Evolutionary conservation across 2,888 invertebrate genomes (phyloP).

Genomic region (Himalopsyche tibetana): DNA sequence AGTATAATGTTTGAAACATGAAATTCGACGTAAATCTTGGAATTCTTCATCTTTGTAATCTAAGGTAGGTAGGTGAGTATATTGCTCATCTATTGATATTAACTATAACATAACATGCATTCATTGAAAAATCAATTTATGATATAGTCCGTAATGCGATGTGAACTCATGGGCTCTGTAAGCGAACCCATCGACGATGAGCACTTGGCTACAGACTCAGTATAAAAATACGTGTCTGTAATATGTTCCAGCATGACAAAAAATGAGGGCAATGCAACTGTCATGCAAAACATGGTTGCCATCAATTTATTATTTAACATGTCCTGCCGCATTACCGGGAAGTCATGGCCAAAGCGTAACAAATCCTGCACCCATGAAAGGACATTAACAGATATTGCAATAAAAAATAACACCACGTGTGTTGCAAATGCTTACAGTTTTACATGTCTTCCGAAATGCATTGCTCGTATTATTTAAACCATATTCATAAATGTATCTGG

Average conservation of each 20-base stretch:
- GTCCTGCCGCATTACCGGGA: background rate
- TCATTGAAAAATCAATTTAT: too few species aligned
- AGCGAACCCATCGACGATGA: too few species aligned
- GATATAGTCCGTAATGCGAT: too few species aligned
- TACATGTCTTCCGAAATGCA: background rate
- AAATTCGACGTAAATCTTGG: too few species aligned
- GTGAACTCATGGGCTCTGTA: too few species aligned
- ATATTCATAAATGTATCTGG: background rate
- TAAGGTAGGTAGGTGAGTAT: too few species aligned
- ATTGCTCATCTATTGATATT: too few species aligned
- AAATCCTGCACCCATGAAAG: background rate
- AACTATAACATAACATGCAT: too few species aligned
- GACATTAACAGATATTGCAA: background rate
- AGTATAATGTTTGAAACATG: too few species aligned
- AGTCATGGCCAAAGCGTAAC: background rate
- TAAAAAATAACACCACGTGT: background rate
- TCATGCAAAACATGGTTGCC: background rate
- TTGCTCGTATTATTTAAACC: background rate
- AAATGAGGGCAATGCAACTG: background rate
- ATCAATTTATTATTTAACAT: background rate
- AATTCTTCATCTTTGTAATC: too few species aligned
- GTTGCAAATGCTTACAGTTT: background rate
- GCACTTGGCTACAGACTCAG: too few species aligned
- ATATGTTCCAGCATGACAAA: background rate
- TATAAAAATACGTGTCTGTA: background rate